These are phyloP conservation scores for Urocolius indicus DNA, from an alignment of 2,113 vertebrate species.

Conservation along the genomic window DNA sequence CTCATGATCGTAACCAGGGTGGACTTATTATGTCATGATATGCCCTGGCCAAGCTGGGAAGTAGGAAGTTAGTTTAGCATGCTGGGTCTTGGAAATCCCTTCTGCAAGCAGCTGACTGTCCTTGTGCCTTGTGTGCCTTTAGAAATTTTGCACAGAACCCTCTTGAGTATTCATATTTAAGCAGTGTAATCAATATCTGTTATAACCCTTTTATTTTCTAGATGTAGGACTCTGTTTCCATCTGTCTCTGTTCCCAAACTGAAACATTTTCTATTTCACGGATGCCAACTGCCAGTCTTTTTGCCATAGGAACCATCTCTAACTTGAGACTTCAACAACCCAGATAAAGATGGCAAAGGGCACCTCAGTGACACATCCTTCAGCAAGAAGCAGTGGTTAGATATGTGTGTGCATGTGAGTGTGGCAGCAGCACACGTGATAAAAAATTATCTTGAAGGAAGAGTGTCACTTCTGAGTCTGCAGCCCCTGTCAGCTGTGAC, in stretches of 20 bases:
- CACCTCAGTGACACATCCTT: neutral
- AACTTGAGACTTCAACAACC: neutral
- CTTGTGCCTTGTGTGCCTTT: neutral
- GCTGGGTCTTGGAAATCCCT: neutral
- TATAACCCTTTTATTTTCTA: neutral
- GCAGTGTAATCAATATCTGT: neutral
- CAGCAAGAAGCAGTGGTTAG: neutral
- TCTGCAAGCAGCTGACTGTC: neutral
- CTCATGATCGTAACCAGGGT: neutral
- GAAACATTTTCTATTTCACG: neutral
- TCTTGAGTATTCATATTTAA: neutral
- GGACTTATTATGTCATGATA: neutral
- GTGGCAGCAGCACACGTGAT: neutral
- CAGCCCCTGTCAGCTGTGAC: neutral
- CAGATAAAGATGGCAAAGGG: neutral
- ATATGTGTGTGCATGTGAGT: accelerated
- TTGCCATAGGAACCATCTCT: neutral
- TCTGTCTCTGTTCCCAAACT: neutral
- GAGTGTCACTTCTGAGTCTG: neutral
- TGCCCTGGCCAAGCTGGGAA: neutral
- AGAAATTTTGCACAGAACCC: neutral
- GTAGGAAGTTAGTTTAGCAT: neutral
- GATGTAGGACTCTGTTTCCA: neutral
- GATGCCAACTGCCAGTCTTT: neutral
- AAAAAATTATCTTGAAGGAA: neutral